A percentile compares a stretch with the other conserved stretches of the same genome.
Conservation (phyloP, 2,113 vertebrate genomes). For the Mixornis gularis region DNA sequence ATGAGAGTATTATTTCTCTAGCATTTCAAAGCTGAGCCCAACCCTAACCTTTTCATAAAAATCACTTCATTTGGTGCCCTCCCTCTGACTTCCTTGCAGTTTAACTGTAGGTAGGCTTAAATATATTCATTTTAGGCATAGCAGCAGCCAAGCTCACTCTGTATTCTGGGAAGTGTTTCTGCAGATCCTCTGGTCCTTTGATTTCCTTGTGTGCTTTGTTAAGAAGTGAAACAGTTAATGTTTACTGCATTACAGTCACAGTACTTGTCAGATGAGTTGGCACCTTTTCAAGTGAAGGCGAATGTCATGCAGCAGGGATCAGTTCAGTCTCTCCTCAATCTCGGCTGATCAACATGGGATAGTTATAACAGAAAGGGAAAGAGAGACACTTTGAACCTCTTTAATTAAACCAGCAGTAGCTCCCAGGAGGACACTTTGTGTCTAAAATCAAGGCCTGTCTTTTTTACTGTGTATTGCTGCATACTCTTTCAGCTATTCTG, state of each 20-base stretch:
- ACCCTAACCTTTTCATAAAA: neutral
- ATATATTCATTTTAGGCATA: neutral
- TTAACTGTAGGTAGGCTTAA: neutral
- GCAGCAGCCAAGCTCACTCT: neutral
- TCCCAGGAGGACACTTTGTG: neutral
- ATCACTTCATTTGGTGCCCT: neutral
- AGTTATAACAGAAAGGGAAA: neutral
- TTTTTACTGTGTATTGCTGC: neutral
- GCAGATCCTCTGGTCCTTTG: neutral
- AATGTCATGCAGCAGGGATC: neutral
- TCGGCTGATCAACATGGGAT: neutral
- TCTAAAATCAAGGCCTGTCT: neutral
- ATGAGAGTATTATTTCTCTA: neutral
- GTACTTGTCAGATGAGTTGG: neutral
- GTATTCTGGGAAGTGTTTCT: neutral
- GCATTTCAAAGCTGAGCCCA: neutral
- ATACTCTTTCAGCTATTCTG: neutral
- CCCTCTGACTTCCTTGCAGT: neutral
- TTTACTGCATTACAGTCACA: neutral
- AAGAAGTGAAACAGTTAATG: neutral
- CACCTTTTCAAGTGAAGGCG: neutral
- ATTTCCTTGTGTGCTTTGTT: neutral
- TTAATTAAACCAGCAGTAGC: constrained; percentile 13
- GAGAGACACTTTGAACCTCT: neutral
- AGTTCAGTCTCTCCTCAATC: neutral